These are phyloP conservation scores for Chrosomus eos DNA, from an alignment of 2,797 vertebrate genomes.

Conservation along the genomic window DNA sequence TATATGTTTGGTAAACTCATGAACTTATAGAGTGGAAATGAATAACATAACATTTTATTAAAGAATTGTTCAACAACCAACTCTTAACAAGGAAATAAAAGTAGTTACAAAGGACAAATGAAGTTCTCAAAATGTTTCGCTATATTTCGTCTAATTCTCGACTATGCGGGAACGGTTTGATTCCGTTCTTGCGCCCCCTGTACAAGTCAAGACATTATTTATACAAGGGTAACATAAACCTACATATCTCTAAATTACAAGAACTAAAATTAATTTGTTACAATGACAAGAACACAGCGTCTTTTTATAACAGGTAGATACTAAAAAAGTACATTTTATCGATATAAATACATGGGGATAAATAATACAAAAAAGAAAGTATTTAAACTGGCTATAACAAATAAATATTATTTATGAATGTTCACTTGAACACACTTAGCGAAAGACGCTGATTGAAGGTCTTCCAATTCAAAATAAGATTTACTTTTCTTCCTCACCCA, in stretches of 20 bases:
- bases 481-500: constrained; percentile 82
- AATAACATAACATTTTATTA: constrained; percentile 98
- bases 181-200: constrained; percentile 88
- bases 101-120: constrained; percentile 93
- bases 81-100: constrained; percentile 90
- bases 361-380: constrained; percentile 94
- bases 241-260: constrained; percentile 96
- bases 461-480: constrained; percentile 88
- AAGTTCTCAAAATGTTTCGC: constrained; percentile 82
- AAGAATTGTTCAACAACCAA: constrained; percentile 96
- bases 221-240: constrained; percentile 95
- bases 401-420: constrained; percentile 99
- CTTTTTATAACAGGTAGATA: constrained; percentile 93
- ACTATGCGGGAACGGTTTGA: constrained; percentile 86
- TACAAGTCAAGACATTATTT: constrained; percentile 93
- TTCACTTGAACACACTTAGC: constrained; percentile 95
- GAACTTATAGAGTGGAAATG: constrained; percentile 80
- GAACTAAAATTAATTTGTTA: constrained; percentile 93
- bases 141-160: constrained; percentile 89
- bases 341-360: constrained; percentile 99
- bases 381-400: constrained; percentile 97
- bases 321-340: constrained; percentile 95
- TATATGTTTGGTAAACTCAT: constrained; percentile 51
- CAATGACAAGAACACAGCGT: constrained; percentile 93
- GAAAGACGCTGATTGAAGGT: constrained; percentile 85